These are phyloP conservation scores for Alloscopus bannaensis DNA, from an alignment of 2,888 invertebrate species.

Conservation along the genomic window DNA sequence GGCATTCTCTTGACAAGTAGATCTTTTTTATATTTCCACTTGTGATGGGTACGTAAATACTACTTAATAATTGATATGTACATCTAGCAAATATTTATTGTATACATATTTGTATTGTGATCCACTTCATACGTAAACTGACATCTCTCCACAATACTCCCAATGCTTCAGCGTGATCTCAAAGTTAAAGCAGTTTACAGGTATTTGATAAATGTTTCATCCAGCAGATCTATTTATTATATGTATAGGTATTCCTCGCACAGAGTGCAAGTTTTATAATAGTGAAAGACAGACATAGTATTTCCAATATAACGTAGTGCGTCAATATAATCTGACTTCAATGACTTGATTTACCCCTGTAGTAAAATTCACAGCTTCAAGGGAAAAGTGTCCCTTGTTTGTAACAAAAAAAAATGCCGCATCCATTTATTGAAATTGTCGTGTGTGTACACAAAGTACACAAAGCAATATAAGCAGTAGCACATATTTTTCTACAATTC, in stretches of 20 bases:
- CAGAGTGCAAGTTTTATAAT: neutral
- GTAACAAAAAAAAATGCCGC: slow-evolving; percentile 47
- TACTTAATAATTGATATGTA: neutral
- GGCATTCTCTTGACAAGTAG: slow-evolving; percentile 19
- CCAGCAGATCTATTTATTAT: neutral
- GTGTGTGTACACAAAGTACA: neutral
- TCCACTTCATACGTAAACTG: neutral
- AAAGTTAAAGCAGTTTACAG: neutral
- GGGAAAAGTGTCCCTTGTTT: slow-evolving; percentile 58
- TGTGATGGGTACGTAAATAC: slow-evolving; percentile 8
- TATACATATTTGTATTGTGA: neutral
- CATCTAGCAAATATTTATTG: neutral
- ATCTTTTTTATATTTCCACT: slow-evolving; percentile 18
- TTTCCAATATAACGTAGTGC: neutral
- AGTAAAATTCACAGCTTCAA: slow-evolving; percentile 61
- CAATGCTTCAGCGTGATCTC: neutral
- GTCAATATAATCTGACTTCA: neutral
- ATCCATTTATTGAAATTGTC: slow-evolving; percentile 12
- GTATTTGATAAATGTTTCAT: neutral
- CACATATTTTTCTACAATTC: neutral
- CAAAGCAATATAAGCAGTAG: neutral
- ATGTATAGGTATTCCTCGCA: neutral
- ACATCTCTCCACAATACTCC: neutral
- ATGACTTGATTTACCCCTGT: slow-evolving; percentile 43
- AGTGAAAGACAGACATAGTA: neutral